A percentile compares a stretch with the other conserved stretches of the same genome.
Evolutionary conservation across 2,113 vertebrate genomes (phyloP).

Genomic region (Syngnathoides biaculeatus): DNA sequence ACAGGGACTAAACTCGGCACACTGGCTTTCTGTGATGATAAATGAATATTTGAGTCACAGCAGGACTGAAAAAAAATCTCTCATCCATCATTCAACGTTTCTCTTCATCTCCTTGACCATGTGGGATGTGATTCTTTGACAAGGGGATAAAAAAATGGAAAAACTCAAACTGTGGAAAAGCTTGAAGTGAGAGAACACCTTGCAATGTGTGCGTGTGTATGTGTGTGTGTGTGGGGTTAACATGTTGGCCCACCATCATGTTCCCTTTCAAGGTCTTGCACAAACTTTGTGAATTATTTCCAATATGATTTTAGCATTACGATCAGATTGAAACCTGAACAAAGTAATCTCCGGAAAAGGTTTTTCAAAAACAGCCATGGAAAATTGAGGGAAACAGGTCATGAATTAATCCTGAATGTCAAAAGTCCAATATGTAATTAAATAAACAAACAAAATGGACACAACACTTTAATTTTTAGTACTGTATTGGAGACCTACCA

Average conservation of each 20-base stretch:
- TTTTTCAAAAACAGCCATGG: neutral
- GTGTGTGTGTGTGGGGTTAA: neutral
- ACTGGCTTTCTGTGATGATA: slow-evolving; percentile 25
- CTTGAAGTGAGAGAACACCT: slow-evolving; percentile 48
- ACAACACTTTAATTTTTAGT: too few species aligned
- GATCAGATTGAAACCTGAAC: neutral
- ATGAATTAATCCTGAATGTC: too few species aligned
- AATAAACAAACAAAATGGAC: too few species aligned
- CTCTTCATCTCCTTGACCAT: slow-evolving; percentile 40
- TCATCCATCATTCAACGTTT: slow-evolving; percentile 41
- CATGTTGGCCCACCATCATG: neutral
- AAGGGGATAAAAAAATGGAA: slow-evolving; percentile 57
- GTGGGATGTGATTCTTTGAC: slow-evolving; percentile 46
- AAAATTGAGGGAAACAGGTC: neutral
- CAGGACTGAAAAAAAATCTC: slow-evolving; percentile 41
- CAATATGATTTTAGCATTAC: neutral
- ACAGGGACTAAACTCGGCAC: slow-evolving; percentile 17
- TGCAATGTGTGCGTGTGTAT: slow-evolving; percentile 27
- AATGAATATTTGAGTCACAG: slow-evolving; percentile 37
- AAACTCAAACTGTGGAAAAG: slow-evolving; percentile 50
- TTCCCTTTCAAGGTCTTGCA: neutral
- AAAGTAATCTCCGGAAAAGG: neutral
- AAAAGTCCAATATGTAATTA: too few species aligned
- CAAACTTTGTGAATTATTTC: neutral
- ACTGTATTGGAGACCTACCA: too few species aligned